Conservation (phyloP, 1,140 invertebrate species). For the Pararge aegeria region DNA sequence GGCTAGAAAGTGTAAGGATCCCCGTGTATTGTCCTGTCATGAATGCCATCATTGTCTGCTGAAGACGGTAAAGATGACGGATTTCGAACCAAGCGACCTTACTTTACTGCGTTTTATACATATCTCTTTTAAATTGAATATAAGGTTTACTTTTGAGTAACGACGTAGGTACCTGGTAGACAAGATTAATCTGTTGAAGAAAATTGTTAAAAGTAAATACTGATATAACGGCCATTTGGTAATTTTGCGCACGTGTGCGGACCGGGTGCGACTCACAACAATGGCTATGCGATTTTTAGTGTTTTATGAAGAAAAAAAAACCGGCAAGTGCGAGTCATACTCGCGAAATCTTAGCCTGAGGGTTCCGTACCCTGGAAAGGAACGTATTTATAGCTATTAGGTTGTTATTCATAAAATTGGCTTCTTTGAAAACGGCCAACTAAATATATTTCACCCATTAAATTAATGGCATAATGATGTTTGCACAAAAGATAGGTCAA, state of each 20-base stretch:
- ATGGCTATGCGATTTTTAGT: too few species aligned
- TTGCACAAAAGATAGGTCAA: too few species aligned
- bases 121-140: conserved; percentile 15
- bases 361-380: too few species aligned
- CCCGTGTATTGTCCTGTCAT: conserved; percentile 63
- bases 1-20: conserved; percentile 55
- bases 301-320: too few species aligned
- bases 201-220: conserved; percentile 52
- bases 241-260: conserved; percentile 69
- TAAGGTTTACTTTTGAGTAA: conserved; percentile 29
- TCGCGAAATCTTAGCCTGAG: too few species aligned
- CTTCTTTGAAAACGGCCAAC: too few species aligned
- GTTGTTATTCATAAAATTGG: too few species aligned
- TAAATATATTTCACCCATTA: too few species aligned
- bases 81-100: not conserved
- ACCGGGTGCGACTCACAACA: conserved; percentile 47
- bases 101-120: not conserved
- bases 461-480: too few species aligned
- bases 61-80: conserved; percentile 26
- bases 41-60: conserved; percentile 72
- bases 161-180: not conserved
- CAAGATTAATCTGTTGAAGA: conserved; percentile 46
- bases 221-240: conserved; percentile 66
- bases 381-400: too few species aligned
- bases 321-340: too few species aligned